phyloP scores from a whole-genome alignment of 2,113 vertebrate species.

The Oreochromis tanganicae region DNA sequence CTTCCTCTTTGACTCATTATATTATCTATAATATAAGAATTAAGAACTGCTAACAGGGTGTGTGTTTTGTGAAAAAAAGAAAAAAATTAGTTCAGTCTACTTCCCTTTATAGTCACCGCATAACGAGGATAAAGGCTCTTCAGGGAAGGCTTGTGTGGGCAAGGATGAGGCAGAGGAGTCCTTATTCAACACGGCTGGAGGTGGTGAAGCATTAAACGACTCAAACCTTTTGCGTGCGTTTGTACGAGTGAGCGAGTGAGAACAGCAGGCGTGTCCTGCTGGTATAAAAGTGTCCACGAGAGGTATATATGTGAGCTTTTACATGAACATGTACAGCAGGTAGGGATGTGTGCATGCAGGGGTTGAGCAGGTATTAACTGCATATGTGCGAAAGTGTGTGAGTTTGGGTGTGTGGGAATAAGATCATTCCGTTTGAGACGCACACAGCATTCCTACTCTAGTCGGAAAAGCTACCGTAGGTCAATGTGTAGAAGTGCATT shows the following conservation, averaged over 20 bases:
- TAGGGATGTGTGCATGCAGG: slow-evolving; percentile 49
- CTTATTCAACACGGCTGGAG: slow-evolving; percentile 20
- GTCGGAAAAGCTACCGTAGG: slow-evolving; percentile 57
- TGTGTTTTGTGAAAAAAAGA: slow-evolving; percentile 58
- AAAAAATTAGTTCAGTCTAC: slow-evolving; percentile 65
- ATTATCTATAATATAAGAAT: slow-evolving; percentile 71
- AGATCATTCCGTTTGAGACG: slow-evolving; percentile 62
- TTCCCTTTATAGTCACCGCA: slow-evolving; percentile 73
- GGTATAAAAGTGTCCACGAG: slow-evolving; percentile 29
- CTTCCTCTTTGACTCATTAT: slow-evolving; percentile 71
- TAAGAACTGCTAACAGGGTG: slow-evolving; percentile 75
- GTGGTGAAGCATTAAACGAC: slow-evolving; percentile 35
- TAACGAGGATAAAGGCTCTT: slow-evolving; percentile 65
- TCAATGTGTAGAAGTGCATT: slow-evolving; percentile 60
- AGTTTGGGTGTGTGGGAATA: slow-evolving; percentile 35
- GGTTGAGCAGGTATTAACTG: slow-evolving; percentile 27
- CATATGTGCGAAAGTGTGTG: slow-evolving; percentile 10
- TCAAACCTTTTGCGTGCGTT: slow-evolving; percentile 20
- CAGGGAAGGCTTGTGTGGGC: slow-evolving; percentile 52
- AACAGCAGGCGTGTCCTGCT: slow-evolving; percentile 22
- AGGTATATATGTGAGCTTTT: slow-evolving; percentile 49
- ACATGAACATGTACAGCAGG: slow-evolving; percentile 47
- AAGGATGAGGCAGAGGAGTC: slow-evolving; percentile 23
- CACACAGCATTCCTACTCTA: slow-evolving; percentile 61
- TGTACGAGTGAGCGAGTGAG: slow-evolving; percentile 11